A percentile compares a stretch with the other conserved stretches of the same genome.
These are phyloP conservation scores for Eubasilissa splendida DNA, from an alignment of 2,888 invertebrate genomes.

Conservation along the genomic window DNA sequence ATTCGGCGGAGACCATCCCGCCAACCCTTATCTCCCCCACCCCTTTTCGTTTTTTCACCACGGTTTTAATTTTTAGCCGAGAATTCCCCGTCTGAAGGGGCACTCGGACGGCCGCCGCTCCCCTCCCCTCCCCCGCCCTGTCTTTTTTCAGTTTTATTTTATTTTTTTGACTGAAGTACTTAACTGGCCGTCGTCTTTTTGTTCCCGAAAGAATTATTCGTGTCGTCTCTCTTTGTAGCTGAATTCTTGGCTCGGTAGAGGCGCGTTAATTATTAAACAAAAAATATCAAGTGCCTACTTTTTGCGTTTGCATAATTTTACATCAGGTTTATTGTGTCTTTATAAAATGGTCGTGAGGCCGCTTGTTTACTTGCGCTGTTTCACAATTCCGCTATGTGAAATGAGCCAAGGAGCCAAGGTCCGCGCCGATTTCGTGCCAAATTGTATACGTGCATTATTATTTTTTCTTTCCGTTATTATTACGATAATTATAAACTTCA, in stretches of 20 bases:
- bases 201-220: slow-evolving; percentile 34
- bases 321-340: slow-evolving; percentile 20
- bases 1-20: slow-evolving; percentile 50
- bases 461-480: slow-evolving; percentile 26
- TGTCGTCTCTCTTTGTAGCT: slow-evolving; percentile 7
- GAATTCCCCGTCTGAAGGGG: slow-evolving; percentile 42
- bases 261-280: slow-evolving; percentile 28
- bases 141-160: slow-evolving; percentile 41
- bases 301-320: slow-evolving; percentile 13
- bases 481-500: slow-evolving; percentile 12
- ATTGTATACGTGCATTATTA: slow-evolving; percentile 8
- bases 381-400: slow-evolving; percentile 15
- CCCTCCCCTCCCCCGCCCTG: slow-evolving; percentile 40
- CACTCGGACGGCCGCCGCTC: slow-evolving; percentile 31
- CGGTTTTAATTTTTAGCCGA: slow-evolving; percentile 39
- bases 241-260: neutral
- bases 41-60: slow-evolving; percentile 32
- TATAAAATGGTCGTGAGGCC: slow-evolving; percentile 9
- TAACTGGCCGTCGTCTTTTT: slow-evolving; percentile 51
- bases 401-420: slow-evolving; percentile 32
- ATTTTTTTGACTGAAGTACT: slow-evolving; percentile 56
- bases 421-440: slow-evolving; percentile 19
- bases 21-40: slow-evolving; percentile 45
- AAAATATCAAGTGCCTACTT: slow-evolving; percentile 1
- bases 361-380: neutral